These are phyloP conservation scores for Agraylea sexmaculata DNA, from an alignment of 1,140 invertebrate species.

Conservation along the genomic window DNA sequence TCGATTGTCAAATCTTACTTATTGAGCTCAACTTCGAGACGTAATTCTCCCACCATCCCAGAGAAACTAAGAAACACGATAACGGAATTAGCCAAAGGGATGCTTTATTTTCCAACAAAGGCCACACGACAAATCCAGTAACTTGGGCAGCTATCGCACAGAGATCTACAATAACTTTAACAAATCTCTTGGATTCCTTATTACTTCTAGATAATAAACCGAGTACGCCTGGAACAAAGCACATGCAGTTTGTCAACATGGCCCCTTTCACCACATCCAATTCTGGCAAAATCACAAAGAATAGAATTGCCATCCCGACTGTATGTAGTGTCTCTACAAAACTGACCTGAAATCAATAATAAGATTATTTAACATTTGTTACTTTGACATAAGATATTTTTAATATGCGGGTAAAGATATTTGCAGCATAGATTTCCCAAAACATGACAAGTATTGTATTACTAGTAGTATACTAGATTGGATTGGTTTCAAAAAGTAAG, in stretches of 20 bases:
- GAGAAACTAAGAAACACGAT: slow-evolving; percentile 71
- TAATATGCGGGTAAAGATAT: background rate
- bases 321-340: slow-evolving; percentile 79
- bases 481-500: too few species aligned
- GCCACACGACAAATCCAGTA: slow-evolving; percentile 84
- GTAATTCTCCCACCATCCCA: slow-evolving; percentile 97
- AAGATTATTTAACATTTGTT: slow-evolving; percentile 2
- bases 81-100: slow-evolving; percentile 75
- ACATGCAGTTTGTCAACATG: slow-evolving; percentile 89
- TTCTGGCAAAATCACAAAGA: slow-evolving; percentile 80
- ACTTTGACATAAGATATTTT: background rate
- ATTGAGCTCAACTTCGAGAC: slow-evolving; percentile 72
- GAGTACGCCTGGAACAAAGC: slow-evolving; percentile 63
- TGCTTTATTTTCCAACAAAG: slow-evolving; percentile 57
- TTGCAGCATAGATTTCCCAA: background rate
- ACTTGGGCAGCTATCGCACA: slow-evolving; percentile 73
- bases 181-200: slow-evolving; percentile 64
- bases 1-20: slow-evolving; percentile 32
- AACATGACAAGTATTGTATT: too few species aligned
- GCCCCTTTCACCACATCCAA: slow-evolving; percentile 85
- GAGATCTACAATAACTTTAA: slow-evolving; percentile 73
- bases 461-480: too few species aligned
- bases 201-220: slow-evolving; percentile 67
- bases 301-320: slow-evolving; percentile 69
- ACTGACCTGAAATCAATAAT: slow-evolving; percentile 44